phyloP scores from a whole-genome alignment of 1,140 invertebrate genomes.

The Ladona fulva region DNA sequence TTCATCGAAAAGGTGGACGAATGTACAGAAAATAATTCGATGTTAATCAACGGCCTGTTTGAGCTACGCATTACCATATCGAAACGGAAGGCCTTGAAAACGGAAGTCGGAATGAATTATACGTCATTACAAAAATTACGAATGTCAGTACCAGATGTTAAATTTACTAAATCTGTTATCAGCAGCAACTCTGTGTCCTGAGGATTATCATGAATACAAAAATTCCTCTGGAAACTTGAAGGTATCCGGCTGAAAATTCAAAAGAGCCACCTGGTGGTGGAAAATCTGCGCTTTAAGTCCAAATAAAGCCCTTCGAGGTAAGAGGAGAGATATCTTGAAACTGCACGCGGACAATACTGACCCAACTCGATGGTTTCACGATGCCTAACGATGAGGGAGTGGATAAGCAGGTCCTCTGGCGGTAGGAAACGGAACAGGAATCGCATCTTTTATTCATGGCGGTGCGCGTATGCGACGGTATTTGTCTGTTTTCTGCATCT shows the following conservation, averaged over 20 bases:
- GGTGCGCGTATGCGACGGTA: background rate
- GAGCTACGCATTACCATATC: no score
- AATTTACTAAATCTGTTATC: no score
- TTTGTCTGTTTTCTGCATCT: slow-evolving; percentile 7
- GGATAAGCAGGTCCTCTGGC: background rate
- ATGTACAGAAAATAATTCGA: no score
- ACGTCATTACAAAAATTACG: no score
- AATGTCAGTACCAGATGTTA: no score
- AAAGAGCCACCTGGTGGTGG: background rate
- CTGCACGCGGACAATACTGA: background rate
- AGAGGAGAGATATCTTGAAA: background rate
- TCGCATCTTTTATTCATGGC: slow-evolving; percentile 5
- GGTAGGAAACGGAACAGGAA: background rate
- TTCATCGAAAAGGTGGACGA: no score
- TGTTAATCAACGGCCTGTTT: no score
- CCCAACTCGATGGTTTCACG: background rate
- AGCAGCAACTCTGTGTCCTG: no score
- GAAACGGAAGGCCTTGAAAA: no score
- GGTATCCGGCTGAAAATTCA: background rate
- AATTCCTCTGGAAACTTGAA: no score
- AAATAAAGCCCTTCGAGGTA: background rate
- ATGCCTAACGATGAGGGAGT: background rate
- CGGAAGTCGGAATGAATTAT: no score
- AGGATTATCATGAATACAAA: no score
- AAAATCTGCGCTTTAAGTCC: background rate